Evolutionary conservation across 2,888 invertebrate species (phyloP).

Genomic region (Deladenus siricidicola): DNA sequence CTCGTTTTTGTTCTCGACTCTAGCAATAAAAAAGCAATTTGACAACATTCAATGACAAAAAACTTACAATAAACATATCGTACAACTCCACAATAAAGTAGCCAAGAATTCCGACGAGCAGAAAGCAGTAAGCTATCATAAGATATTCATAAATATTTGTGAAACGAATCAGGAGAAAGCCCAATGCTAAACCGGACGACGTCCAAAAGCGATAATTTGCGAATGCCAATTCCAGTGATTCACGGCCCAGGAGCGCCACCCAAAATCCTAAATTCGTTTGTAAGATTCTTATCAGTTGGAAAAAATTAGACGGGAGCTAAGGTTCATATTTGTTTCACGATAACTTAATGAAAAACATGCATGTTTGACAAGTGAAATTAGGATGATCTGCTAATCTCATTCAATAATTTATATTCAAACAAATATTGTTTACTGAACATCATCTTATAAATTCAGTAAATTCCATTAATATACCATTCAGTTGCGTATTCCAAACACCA

Average conservation of each 20-base stretch:
- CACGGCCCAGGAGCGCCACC: slow-evolving; percentile 71
- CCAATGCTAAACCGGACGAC: slow-evolving; percentile 76
- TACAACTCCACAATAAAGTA: slow-evolving; percentile 62
- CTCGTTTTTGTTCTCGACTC: not conserved
- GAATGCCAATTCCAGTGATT: slow-evolving; percentile 75
- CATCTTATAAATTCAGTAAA: too few relatives aligned
- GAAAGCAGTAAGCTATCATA: slow-evolving; percentile 37
- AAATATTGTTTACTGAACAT: too few relatives aligned
- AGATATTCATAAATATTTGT: slow-evolving; percentile 43
- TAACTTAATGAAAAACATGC: too few relatives aligned
- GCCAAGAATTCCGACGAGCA: slow-evolving; percentile 65
- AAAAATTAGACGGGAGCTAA: too few relatives aligned
- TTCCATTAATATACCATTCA: too few relatives aligned
- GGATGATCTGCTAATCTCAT: not conserved
- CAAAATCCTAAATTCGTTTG: slow-evolving; percentile 64
- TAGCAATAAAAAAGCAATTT: not conserved
- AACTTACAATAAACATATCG: slow-evolving; percentile 35
- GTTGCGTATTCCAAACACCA: slow-evolving; percentile 51
- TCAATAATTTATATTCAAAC: not conserved
- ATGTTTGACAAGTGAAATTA: not conserved
- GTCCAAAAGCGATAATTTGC: slow-evolving; percentile 88
- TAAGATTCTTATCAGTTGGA: too few relatives aligned
- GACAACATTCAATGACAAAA: too few relatives aligned
- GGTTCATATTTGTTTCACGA: too few relatives aligned
- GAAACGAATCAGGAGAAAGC: slow-evolving; percentile 71